A percentile compares a stretch with the other conserved stretches of the same genome.
Evolutionary conservation across 2,888 invertebrate genomes (phyloP).

Genomic region (Muschampia staudingeri): DNA sequence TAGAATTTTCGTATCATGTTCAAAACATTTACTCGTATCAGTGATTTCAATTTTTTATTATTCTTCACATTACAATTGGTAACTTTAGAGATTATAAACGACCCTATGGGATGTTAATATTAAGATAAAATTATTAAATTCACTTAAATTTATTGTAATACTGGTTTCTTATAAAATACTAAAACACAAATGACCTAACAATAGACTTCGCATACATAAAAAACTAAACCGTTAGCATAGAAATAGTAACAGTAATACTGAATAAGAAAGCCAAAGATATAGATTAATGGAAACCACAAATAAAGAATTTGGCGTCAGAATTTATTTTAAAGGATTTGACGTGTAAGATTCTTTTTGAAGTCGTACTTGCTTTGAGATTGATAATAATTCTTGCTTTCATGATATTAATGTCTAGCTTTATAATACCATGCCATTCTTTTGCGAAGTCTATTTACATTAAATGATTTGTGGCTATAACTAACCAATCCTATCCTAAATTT

Average conservation of each 20-base stretch:
- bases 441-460: conserved; percentile 28
- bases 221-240: too few relatives aligned
- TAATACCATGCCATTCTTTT: not conserved
- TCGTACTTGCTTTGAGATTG: too few relatives aligned
- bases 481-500: conserved; percentile 18
- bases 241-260: too few relatives aligned
- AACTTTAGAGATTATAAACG: conserved; percentile 40
- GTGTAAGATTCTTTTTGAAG: too few relatives aligned
- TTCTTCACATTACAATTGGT: conserved; percentile 27
- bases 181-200: not conserved
- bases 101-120: conserved; percentile 35
- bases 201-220: conserved; percentile 4
- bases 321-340: not conserved
- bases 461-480: conserved; percentile 2
- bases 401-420: not conserved
- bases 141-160: conserved; percentile 30
- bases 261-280: too few relatives aligned
- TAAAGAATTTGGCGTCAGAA: not conserved
- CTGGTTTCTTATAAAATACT: conserved; percentile 18
- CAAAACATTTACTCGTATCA: conserved; percentile 37
- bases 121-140: conserved; percentile 24
- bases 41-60: not conserved
- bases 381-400: too few relatives aligned
- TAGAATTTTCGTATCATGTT: conserved; percentile 38
- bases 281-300: too few relatives aligned